Percentiles rank a stretch among this genome's conserved stretches.
These are phyloP conservation scores for Mastacembelus armatus DNA, from an alignment of 2,797 vertebrate species.

Conservation along the genomic window DNA sequence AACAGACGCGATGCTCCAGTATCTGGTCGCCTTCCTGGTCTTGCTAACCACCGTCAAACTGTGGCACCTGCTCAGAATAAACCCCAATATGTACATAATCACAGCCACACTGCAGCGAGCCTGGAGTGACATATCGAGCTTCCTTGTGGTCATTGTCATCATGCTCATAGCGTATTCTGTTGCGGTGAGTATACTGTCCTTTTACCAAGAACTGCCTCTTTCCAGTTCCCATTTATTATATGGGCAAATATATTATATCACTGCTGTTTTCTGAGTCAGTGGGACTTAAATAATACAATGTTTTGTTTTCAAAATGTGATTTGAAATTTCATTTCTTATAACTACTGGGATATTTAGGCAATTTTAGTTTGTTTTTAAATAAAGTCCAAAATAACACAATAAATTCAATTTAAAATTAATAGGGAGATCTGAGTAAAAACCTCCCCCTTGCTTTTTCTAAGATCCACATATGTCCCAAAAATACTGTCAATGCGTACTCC, in stretches of 20 bases:
- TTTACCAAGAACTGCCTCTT: not conserved
- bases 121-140: conserved; percentile 89
- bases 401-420: too few relatives aligned
- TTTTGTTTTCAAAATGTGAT: too few relatives aligned
- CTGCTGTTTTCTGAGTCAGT: not conserved
- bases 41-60: conserved; percentile 92
- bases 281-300: too few relatives aligned
- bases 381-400: too few relatives aligned
- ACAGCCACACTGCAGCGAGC: conserved; percentile 87
- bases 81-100: conserved; percentile 92
- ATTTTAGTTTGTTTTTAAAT: too few relatives aligned
- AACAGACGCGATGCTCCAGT: conserved; percentile 86
- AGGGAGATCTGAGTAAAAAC: too few relatives aligned
- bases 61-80: conserved; percentile 93
- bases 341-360: too few relatives aligned
- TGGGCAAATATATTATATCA: not conserved
- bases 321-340: too few relatives aligned
- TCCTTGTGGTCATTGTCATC: conserved; percentile 85
- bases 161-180: conserved; percentile 90
- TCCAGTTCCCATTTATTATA: not conserved
- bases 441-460: too few relatives aligned
- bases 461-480: too few relatives aligned
- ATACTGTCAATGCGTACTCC: too few relatives aligned
- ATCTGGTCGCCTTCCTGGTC: conserved; percentile 91
- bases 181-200: conserved; percentile 79